Base-by-base conservation (phyloP, 2,888 invertebrate species). In the Megalurothrips usitatus region DNA sequence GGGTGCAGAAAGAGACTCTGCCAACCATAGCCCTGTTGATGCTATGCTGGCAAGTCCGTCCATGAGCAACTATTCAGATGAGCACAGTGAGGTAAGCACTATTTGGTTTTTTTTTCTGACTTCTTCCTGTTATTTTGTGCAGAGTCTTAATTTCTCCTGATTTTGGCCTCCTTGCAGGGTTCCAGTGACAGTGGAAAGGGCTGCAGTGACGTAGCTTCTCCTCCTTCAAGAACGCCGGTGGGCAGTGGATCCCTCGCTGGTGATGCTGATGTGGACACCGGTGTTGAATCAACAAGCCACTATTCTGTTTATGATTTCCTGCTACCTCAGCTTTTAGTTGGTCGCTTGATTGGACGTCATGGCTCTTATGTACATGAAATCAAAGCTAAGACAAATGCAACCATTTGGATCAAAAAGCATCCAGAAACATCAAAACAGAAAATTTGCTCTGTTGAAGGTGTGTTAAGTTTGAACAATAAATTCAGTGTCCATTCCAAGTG, bases 141-240 rank as follows among this genome's bases (percentile, higher is more conserved):
- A 63, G 23, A 3, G 52, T n/a, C 26, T 34, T 19, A 26, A 6
- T 81, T 79, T 79, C 9, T 68, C 78, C 78, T 58, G 78, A 52
- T 63, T 75, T 23, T 78, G 11, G 48, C 26, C 63, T 47, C 80
- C 47, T 79, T 48, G 47, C 85, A 92, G 92, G 93, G 93, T 83
- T 94, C 94, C 82, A 94, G 92, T 87, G 95, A 95, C 87, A 94
- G 94, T 87, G 94, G 94, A 79, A 94, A 94, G 88, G 94, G 95
- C 84, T 91, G 92, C 84, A 93, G 92, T 84, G 92, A 92, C 85
- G 90, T 91, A 48, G 91, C 92, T 82, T 93, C 93, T 83, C 93
- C 93, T 75, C 92, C 93, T 48, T 86, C 86, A 14, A 88, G 88
- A 47, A 89, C 89, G 10, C 85, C 85, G 83, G 88, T 89, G 82